A percentile compares a stretch with the other conserved stretches of the same genome.
These are phyloP conservation scores for Tympanuchus pallidicinctus DNA, from an alignment of 2,113 vertebrate genomes.

Conservation along the genomic window DNA sequence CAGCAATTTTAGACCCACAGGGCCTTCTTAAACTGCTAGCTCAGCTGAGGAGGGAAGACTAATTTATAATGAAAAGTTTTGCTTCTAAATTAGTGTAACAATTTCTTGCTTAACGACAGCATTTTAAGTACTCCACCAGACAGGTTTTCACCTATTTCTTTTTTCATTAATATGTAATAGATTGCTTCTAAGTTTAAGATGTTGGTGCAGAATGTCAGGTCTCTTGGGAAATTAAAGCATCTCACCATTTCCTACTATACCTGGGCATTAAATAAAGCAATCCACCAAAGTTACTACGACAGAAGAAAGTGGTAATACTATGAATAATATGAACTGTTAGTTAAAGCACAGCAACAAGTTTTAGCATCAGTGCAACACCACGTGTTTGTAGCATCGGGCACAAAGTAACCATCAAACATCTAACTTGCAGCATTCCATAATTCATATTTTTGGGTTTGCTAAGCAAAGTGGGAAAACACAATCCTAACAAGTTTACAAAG, in stretches of 20 bases:
- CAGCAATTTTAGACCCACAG: constrained; percentile 9
- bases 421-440: not conserved
- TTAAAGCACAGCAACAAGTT: not conserved
- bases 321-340: not conserved
- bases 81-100: not conserved
- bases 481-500: not conserved
- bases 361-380: not conserved
- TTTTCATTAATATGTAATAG: constrained; percentile 16
- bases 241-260: constrained; percentile 28
- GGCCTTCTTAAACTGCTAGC: constrained; percentile 5
- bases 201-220: not conserved
- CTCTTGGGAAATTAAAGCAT: constrained; percentile 55
- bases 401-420: not conserved
- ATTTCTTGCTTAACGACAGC: not conserved
- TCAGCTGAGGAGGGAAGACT: constrained; percentile 7
- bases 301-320: not conserved
- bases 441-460: not conserved
- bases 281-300: constrained; percentile 23
- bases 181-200: constrained; percentile 34
- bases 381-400: not conserved
- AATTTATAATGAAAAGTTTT: constrained; percentile 3
- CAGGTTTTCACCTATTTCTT: not conserved
- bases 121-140: not conserved
- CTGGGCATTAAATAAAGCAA: constrained; percentile 39
- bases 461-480: not conserved